Evolutionary conservation across 2,113 vertebrate genomes (phyloP).

Genomic region (Myrmophylax atrothorax): DNA sequence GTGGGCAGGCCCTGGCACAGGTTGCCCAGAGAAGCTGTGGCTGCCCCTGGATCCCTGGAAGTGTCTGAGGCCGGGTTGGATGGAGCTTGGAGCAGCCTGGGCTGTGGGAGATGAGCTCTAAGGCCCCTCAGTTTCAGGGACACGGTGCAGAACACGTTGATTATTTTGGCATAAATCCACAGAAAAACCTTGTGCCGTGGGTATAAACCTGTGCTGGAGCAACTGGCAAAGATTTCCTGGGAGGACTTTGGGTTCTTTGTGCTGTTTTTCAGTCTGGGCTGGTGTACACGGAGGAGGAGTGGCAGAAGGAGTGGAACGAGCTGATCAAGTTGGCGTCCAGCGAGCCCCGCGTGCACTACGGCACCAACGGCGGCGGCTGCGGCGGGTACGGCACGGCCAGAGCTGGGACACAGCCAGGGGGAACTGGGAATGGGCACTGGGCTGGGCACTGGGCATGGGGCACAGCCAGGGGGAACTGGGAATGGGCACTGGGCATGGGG

Average conservation of each 20-base stretch:
- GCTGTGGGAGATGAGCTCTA: too few species aligned
- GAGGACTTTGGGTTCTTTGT: background rate
- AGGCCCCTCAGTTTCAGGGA: background rate
- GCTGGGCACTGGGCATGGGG: too few species aligned
- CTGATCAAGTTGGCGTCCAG: conserved; percentile 90
- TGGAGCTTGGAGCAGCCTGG: background rate
- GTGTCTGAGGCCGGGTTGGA: background rate
- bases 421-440: too few species aligned
- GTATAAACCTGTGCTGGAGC: rapidly evolving
- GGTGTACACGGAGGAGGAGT: conserved; percentile 96
- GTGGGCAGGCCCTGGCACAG: background rate
- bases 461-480: background rate
- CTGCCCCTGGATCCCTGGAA: background rate
- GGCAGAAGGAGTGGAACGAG: conserved; percentile 99
- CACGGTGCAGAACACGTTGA: rapidly evolving
- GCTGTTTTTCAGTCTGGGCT: conserved; percentile 86
- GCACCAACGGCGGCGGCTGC: conserved; percentile 81
- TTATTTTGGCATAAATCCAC: rapidly evolving
- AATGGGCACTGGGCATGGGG: too few species aligned
- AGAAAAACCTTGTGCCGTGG: background rate
- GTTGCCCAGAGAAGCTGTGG: background rate
- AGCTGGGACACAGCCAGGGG: rapidly evolving
- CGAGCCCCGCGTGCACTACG: conserved; percentile 89
- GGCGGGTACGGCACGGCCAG: conserved; percentile 74
- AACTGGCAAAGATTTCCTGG: rapidly evolving